These are phyloP conservation scores for Passerina amoena DNA, from an alignment of 2,113 vertebrate genomes.

Conservation along the genomic window DNA sequence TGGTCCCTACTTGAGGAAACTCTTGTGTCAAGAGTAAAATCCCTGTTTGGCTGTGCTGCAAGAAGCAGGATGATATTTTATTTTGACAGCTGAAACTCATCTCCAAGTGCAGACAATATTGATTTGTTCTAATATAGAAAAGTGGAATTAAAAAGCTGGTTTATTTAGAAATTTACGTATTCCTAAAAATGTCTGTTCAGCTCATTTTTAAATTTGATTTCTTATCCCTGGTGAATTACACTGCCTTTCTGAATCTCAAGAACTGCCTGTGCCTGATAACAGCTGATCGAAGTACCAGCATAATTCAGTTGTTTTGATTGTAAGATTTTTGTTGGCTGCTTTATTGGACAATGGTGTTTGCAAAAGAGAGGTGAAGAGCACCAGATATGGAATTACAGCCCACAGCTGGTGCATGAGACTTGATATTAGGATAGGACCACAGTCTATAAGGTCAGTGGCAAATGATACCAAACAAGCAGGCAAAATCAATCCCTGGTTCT, in stretches of 20 bases:
- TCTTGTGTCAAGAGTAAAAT: background rate
- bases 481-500: background rate
- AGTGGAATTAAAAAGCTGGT: background rate
- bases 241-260: background rate
- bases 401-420: background rate
- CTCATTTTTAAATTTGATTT: slow-evolving; percentile 41
- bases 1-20: background rate
- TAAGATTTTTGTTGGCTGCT: background rate
- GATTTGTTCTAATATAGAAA: background rate
- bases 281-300: background rate
- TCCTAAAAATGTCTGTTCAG: slow-evolving; percentile 28
- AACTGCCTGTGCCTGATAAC: background rate
- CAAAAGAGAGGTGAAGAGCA: background rate
- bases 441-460: background rate
- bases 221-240: background rate
- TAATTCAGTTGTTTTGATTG: background rate
- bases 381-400: background rate
- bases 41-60: background rate
- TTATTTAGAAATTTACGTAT: slow-evolving; percentile 23
- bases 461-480: background rate
- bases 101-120: background rate
- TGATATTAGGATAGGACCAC: background rate
- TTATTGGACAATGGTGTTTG: background rate
- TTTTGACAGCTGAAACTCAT: slow-evolving; percentile 11
- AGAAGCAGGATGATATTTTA: slow-evolving; percentile 13